These are phyloP conservation scores for Emydoidea blandingii DNA, from an alignment of 2,797 vertebrate genomes.

Conservation along the genomic window DNA sequence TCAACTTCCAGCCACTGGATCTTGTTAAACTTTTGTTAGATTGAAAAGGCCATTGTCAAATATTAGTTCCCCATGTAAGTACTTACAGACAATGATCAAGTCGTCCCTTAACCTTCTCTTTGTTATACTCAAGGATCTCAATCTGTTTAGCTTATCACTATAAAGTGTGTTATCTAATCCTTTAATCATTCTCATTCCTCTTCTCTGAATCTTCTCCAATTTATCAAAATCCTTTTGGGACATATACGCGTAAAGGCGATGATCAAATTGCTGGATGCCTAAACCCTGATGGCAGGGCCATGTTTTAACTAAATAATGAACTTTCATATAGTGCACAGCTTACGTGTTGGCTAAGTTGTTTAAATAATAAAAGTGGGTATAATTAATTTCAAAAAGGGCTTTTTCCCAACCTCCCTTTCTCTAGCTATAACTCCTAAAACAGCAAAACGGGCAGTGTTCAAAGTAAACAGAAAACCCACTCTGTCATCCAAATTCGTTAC, in stretches of 20 bases:
- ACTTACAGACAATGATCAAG: neutral
- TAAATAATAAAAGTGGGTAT: neutral
- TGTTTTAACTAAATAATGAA: neutral
- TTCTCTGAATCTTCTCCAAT: neutral
- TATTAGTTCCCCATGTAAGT: neutral
- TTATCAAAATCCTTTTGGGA: neutral
- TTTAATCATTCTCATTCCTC: neutral
- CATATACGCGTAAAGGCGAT: neutral
- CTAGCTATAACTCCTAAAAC: neutral
- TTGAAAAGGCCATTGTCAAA: neutral
- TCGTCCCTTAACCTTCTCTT: neutral
- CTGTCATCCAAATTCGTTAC: neutral
- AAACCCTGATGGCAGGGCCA: neutral
- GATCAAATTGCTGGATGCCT: neutral
- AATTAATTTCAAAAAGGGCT: neutral
- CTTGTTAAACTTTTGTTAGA: neutral
- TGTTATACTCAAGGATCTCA: too few species aligned
- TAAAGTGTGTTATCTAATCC: neutral
- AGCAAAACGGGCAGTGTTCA: neutral
- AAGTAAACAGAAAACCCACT: fast-evolving
- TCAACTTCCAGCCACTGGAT: neutral
- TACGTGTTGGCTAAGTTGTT: neutral
- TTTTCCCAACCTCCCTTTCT: neutral
- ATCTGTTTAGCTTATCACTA: too few species aligned
- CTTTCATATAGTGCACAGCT: neutral